Base-by-base conservation (phyloP, 30 jellyfish, hydroid and myxozoan genomes). In the Turritopsis dohrnii region DNA sequence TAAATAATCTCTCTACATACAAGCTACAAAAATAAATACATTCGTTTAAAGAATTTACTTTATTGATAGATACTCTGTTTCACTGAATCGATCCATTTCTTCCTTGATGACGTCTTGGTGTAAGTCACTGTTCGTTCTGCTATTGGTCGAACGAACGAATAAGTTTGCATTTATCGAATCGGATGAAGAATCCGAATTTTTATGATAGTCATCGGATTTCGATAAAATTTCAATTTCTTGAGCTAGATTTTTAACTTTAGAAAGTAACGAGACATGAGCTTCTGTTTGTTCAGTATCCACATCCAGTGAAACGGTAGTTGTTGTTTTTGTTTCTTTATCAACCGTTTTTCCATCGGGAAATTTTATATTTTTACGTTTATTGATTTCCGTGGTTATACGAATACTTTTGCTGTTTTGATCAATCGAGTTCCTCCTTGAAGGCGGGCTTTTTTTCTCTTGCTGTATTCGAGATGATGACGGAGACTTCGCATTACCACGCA, bases 321-420 rank as follows among this genome's bases (percentile, higher is more conserved):
- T 81, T 23, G 96, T 94, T 65, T 94, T 95, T 19, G 94, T 88
- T 26, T 91, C 86, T 79, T 89, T 94, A 76, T 94, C 96, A 13
- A 94, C 96, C 1, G 94, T 87, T 69, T 86, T 88, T 21, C 99
- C 99, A 24, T 80, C 87, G 22, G 90, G 96, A 60, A 94, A 89
- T 73, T 77, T 94, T 17, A 94, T 94, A 72, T 94, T 94, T 74
- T 94, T 93, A 18, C 90, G 85, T 72, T 88, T 88, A 66, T 89
- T 94, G 53, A 91, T 83, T 54, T 86, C 88, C 28, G 94, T 94
- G 17, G 93, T 89, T 22, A 94, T 86, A 28, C 90, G 84, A 20
- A 94, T 89, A 75, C 88, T 87, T 41, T 41, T 41, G 22, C 24
- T 87, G 88, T 54, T 83, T 84, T 52, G 66, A 71, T 1, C 79